These are phyloP conservation scores for Karalla daura DNA, from an alignment of 2,797 vertebrate genomes.

Conservation along the genomic window DNA sequence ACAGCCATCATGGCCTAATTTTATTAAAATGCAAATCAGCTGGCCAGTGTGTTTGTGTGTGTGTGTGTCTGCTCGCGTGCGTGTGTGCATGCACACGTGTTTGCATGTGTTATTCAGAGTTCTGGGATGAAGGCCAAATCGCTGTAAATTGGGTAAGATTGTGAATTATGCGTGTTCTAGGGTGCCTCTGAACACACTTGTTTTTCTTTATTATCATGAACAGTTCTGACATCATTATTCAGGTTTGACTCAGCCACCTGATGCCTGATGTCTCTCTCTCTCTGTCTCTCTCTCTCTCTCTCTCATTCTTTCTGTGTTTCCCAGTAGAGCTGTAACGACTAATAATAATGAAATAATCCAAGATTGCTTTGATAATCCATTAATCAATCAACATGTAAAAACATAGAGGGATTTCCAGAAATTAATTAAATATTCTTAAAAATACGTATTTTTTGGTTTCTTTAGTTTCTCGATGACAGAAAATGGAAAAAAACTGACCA, in stretches of 20 bases:
- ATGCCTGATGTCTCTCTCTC: not conserved
- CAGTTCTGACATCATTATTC: slow-evolving; percentile 9
- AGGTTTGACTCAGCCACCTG: slow-evolving; percentile 11
- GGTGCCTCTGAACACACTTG: slow-evolving; percentile 34
- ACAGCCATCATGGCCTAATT: slow-evolving; percentile 50
- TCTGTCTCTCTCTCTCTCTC: not conserved
- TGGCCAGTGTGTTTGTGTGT: slow-evolving; percentile 10
- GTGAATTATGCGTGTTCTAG: slow-evolving; percentile 63
- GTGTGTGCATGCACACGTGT: slow-evolving; percentile 14
- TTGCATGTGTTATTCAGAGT: slow-evolving; percentile 30
- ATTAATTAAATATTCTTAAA: no score
- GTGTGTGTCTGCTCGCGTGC: slow-evolving; percentile 14
- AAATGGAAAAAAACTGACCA: no score
- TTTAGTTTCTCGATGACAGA: no score
- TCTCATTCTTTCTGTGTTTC: not conserved
- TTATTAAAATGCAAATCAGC: slow-evolving; percentile 67
- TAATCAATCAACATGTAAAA: no score
- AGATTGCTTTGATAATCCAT: no score
- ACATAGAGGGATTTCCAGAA: no score
- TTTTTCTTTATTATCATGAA: slow-evolving; percentile 39
- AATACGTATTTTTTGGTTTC: no score
- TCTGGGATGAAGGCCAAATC: slow-evolving; percentile 57
- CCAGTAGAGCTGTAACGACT: not conserved
- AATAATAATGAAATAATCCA: no score
- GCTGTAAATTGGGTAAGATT: slow-evolving; percentile 70